phyloP scores from a whole-genome alignment of 2,113 vertebrate species.

The Tretioscincus oriximinensis region DNA sequence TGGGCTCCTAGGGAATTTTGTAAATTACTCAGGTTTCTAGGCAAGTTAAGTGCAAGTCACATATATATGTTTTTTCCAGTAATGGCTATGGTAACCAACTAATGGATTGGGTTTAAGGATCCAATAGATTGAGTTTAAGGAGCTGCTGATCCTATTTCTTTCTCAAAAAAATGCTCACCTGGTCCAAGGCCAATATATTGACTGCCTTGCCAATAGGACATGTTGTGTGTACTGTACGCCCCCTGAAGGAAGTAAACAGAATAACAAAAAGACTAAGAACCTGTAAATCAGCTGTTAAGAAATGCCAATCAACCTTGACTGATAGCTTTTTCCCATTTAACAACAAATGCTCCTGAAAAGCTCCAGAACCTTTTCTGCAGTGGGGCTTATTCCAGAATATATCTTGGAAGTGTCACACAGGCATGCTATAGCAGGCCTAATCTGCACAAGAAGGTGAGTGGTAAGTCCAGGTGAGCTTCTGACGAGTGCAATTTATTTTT shows the following conservation, averaged over 20 bases:
- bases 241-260: conserved; percentile 61
- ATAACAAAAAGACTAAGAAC: background rate
- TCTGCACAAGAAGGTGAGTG: no score
- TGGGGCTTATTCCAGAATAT: no score
- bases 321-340: no score
- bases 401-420: no score
- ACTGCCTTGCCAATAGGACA: conserved; percentile 85
- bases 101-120: no score
- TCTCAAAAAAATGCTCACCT: conserved; percentile 70
- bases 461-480: no score
- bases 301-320: background rate
- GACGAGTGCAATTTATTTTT: no score
- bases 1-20: conserved; percentile 80
- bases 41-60: background rate
- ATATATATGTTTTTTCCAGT: background rate
- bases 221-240: conserved; percentile 86
- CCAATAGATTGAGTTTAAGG: background rate
- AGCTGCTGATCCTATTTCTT: background rate
- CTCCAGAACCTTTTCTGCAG: background rate
- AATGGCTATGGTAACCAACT: rapidly evolving
- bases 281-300: background rate
- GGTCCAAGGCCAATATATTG: conserved; percentile 92
- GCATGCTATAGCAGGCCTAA: no score
- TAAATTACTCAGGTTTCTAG: background rate
- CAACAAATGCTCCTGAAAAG: background rate